Conservation (phyloP, 2,888 invertebrate genomes). For the Leptinotarsa juncta region DNA sequence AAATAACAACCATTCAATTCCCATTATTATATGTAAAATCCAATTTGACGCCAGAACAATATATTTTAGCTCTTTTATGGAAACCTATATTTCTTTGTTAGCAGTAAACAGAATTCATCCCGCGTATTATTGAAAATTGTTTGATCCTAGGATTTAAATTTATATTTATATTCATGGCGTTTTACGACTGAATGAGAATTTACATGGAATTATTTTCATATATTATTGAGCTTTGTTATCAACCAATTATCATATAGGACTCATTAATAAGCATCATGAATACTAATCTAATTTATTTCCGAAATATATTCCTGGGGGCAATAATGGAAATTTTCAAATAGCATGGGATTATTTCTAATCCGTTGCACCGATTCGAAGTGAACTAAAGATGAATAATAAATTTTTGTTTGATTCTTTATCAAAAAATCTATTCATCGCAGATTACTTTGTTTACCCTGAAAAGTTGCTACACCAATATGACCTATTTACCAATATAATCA, state of each 20-base stretch:
- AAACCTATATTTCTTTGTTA: not conserved
- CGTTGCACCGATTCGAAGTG: too few species aligned
- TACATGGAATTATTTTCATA: not conserved
- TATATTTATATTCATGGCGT: not conserved
- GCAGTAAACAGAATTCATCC: not conserved
- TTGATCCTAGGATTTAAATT: not conserved
- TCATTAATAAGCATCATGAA: not conserved
- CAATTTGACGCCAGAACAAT: not conserved
- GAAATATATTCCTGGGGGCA: not conserved
- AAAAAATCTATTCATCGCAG: too few species aligned
- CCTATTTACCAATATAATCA: too few species aligned
- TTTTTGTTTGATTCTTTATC: too few species aligned
- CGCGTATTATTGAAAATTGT: not conserved
- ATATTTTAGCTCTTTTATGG: not conserved
- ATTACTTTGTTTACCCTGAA: too few species aligned
- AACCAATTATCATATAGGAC: not conserved
- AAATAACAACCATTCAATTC: too few species aligned
- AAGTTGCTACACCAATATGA: too few species aligned
- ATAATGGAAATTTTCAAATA: not conserved
- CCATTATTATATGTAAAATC: too few species aligned
- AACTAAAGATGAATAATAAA: too few species aligned
- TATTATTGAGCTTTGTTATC: not conserved
- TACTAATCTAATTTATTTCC: not conserved
- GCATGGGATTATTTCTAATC: not conserved
- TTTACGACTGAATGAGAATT: not conserved